phyloP scores from a whole-genome alignment of 2,888 invertebrate species.

The Caradrina kadenii region DNA sequence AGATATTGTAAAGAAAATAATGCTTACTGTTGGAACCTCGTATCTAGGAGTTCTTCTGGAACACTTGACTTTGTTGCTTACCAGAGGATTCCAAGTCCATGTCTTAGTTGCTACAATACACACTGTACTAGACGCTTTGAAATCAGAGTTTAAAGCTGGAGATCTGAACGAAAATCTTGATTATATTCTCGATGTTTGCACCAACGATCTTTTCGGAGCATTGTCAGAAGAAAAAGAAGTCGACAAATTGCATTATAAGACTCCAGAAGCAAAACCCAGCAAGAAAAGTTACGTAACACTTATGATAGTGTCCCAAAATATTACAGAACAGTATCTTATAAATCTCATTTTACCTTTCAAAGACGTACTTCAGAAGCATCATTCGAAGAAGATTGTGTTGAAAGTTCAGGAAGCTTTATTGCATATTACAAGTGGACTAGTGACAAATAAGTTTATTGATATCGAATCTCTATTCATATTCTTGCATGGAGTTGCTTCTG shows the following conservation, averaged over 20 bases:
- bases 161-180: slow-evolving; percentile 95
- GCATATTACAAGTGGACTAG: slow-evolving; percentile 95
- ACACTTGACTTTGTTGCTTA: slow-evolving; percentile 95
- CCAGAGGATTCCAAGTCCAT: slow-evolving; percentile 97
- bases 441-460: slow-evolving; percentile 94
- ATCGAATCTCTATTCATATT: slow-evolving; percentile 94
- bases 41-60: slow-evolving; percentile 94
- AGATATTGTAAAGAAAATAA: slow-evolving; percentile 97
- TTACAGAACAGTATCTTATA: slow-evolving; percentile 94
- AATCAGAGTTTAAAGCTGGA: slow-evolving; percentile 92
- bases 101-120: slow-evolving; percentile 97
- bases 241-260: slow-evolving; percentile 94
- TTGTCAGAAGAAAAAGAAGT: slow-evolving; percentile 98
- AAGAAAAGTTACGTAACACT: slow-evolving; percentile 97
- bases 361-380: slow-evolving; percentile 93
- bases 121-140: slow-evolving; percentile 94
- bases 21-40: slow-evolving; percentile 95
- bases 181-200: slow-evolving; percentile 95
- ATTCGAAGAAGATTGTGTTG: slow-evolving; percentile 94
- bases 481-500: slow-evolving; percentile 94
- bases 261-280: slow-evolving; percentile 95
- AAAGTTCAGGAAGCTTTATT: slow-evolving; percentile 95
- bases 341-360: slow-evolving; percentile 95
- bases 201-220: slow-evolving; percentile 96
- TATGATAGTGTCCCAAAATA: slow-evolving; percentile 94